Conservation (phyloP, 2,888 invertebrate genomes). For the Subacronicta megacephala region DNA sequence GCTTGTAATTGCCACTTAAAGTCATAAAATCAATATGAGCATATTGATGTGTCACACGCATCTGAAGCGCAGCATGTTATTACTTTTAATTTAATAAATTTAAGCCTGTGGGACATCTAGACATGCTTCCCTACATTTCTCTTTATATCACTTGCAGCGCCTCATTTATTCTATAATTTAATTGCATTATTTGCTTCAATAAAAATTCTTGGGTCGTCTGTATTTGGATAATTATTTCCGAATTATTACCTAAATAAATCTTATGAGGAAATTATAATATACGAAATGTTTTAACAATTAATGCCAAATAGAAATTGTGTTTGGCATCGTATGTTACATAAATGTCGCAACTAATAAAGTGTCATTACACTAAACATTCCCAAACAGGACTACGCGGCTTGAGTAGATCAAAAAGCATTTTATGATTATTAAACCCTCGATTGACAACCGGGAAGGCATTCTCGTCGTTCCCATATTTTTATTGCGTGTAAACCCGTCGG, state of each 20-base stretch:
- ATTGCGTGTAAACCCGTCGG: slow-evolving; percentile 89
- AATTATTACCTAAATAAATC: too few relatives aligned
- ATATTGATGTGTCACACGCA: slow-evolving; percentile 70
- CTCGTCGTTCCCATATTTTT: slow-evolving; percentile 88
- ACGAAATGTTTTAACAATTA: background rate
- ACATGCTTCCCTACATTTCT: slow-evolving; percentile 24
- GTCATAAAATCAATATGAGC: slow-evolving; percentile 72
- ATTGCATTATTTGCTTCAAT: slow-evolving; percentile 39
- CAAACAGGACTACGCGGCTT: slow-evolving; percentile 61
- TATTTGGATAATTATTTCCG: too few relatives aligned
- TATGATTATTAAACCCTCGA: slow-evolving; percentile 88
- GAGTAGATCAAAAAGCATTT: slow-evolving; percentile 86
- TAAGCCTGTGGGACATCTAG: slow-evolving; percentile 22
- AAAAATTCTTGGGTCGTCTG: slow-evolving; percentile 28
- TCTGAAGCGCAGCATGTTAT: slow-evolving; percentile 67
- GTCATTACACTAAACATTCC: slow-evolving; percentile 53
- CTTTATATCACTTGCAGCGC: slow-evolving; percentile 28
- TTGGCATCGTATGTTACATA: slow-evolving; percentile 17
- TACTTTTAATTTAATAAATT: slow-evolving; percentile 65
- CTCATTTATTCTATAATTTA: slow-evolving; percentile 43
- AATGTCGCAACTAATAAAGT: slow-evolving; percentile 43
- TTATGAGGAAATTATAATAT: too few relatives aligned
- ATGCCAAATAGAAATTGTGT: slow-evolving; percentile 21
- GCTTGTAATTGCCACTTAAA: slow-evolving; percentile 69
- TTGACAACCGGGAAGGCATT: slow-evolving; percentile 88